These are phyloP conservation scores for Epinephelus cyanopodus DNA, from an alignment of 2,113 vertebrate species.

Conservation along the genomic window DNA sequence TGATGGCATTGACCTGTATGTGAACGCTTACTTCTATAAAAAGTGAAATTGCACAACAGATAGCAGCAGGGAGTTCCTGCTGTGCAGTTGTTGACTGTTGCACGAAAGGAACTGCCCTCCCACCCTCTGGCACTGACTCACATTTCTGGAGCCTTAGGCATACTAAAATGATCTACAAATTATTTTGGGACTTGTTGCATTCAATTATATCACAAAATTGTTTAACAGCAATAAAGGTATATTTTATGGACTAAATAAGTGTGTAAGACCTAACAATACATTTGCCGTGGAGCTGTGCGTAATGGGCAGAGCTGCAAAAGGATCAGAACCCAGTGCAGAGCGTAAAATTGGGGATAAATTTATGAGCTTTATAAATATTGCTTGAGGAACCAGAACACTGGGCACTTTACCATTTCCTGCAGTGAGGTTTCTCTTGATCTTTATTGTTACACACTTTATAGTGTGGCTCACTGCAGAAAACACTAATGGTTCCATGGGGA, in stretches of 20 bases:
- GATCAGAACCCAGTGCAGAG: constrained; percentile 39
- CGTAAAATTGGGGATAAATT: constrained; percentile 46
- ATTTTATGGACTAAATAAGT: constrained; percentile 67
- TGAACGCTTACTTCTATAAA: neutral
- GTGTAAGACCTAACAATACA: constrained; percentile 43
- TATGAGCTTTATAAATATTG: constrained; percentile 59
- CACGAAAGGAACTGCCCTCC: constrained; percentile 48
- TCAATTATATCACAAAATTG: constrained; percentile 56
- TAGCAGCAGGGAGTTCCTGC: constrained; percentile 1
- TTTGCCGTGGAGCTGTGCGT: constrained; percentile 34
- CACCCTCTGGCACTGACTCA: constrained; percentile 53
- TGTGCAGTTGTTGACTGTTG: neutral
- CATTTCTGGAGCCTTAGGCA: constrained; percentile 42
- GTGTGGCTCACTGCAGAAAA: constrained; percentile 34
- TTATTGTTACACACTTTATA: constrained; percentile 56
- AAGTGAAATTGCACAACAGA: neutral
- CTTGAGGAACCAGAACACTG: constrained; percentile 38
- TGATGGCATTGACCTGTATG: neutral
- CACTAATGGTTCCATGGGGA: constrained; percentile 45
- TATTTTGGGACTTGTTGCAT: constrained; percentile 65
- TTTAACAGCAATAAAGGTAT: constrained; percentile 68
- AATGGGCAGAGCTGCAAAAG: constrained; percentile 25
- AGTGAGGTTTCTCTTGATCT: constrained; percentile 47
- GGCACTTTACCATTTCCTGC: constrained; percentile 48
- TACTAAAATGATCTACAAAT: constrained; percentile 65